Conservation (phyloP, 2,888 invertebrate species). For the Limenitis camilla region DNA sequence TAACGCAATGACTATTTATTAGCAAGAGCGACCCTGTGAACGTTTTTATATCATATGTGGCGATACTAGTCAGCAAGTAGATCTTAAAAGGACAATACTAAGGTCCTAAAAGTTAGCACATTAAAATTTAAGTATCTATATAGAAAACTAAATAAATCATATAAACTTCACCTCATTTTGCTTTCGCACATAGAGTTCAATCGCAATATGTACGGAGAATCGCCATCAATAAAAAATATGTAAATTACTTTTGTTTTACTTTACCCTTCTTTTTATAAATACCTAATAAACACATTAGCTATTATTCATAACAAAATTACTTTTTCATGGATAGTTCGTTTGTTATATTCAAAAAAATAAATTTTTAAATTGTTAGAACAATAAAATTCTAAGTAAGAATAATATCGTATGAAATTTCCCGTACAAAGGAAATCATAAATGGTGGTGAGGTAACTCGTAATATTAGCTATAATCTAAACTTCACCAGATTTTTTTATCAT, state of each 20-base stretch:
- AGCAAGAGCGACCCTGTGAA: neutral
- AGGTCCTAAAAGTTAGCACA: slow-evolving; percentile 3
- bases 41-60: neutral
- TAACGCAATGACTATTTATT: neutral
- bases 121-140: neutral
- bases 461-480: no score
- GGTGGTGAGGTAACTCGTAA: no score
- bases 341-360: no score
- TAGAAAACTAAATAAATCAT: slow-evolving; percentile 4
- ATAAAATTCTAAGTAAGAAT: no score
- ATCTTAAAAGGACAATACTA: slow-evolving; percentile 1
- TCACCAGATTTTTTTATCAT: no score
- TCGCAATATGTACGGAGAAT: slow-evolving; percentile 1
- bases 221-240: slow-evolving; percentile 3
- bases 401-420: no score
- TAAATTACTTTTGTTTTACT: slow-evolving; percentile 2
- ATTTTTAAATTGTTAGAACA: no score
- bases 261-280: neutral
- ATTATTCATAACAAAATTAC: no score
- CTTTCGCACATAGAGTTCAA: slow-evolving; percentile 6
- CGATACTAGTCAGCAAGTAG: slow-evolving; percentile 1
- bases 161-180: slow-evolving; percentile 1
- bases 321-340: no score
- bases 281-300: no score
- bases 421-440: no score